phyloP scores from a whole-genome alignment of 2,888 invertebrate species.

The Sicus ferrugineus region DNA sequence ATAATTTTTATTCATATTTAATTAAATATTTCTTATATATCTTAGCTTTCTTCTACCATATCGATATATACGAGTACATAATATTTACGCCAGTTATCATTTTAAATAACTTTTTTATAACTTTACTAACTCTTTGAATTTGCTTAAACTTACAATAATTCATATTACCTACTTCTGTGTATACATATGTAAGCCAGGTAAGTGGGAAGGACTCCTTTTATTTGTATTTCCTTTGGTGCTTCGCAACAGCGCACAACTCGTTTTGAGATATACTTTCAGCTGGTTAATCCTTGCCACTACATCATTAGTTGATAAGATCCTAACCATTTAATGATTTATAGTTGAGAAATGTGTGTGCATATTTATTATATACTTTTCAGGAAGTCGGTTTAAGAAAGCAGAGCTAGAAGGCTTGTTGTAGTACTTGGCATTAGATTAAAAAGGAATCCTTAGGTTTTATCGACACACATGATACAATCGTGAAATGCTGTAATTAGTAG shows the following conservation, averaged over 20 bases:
- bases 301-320: not conserved
- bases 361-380: not conserved
- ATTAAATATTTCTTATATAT: conserved; percentile 7
- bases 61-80: too few species aligned
- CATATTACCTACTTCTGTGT: not conserved
- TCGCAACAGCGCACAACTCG: not conserved
- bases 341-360: not conserved
- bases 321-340: not conserved
- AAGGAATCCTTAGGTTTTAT: too few species aligned
- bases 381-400: not conserved
- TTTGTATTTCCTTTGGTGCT: not conserved
- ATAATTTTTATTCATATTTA: not conserved
- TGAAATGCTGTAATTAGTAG: too few species aligned
- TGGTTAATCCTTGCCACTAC: not conserved
- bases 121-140: not conserved
- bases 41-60: too few species aligned
- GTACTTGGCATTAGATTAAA: too few species aligned
- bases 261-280: not conserved
- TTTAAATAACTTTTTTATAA: not conserved
- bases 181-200: conserved; percentile 5
- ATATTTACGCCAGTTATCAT: not conserved
- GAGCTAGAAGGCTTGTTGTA: not conserved
- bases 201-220: not conserved
- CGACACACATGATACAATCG: too few species aligned
- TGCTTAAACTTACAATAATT: not conserved